Conservation (phyloP, 2,888 invertebrate genomes). For the Tribolium freemani region DNA sequence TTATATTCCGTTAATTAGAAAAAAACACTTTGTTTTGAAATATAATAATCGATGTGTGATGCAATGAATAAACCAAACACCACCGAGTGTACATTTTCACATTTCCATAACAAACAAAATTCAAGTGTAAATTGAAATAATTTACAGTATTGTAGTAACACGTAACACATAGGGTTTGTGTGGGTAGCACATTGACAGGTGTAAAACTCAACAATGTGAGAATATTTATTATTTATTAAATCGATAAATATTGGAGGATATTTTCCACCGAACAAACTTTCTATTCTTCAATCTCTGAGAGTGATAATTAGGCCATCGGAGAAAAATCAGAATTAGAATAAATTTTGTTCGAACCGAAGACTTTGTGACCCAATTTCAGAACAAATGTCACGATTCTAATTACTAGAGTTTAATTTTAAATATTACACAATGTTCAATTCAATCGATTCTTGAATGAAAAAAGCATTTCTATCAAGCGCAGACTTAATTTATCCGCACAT, state of each 20-base stretch:
- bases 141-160: not conserved
- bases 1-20: no score
- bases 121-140: not conserved
- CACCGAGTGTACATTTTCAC: not conserved
- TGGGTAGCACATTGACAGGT: not conserved
- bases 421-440: not conserved
- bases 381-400: conserved; percentile 6
- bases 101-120: not conserved
- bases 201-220: not conserved
- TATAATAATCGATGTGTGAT: not conserved
- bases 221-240: not conserved
- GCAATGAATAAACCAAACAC: not conserved
- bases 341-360: no score
- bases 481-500: conserved; percentile 30
- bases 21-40: not conserved
- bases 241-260: not conserved
- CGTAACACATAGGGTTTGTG: not conserved
- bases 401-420: not conserved
- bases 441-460: not conserved
- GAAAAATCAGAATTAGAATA: not conserved
- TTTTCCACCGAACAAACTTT: not conserved
- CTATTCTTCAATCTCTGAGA: not conserved
- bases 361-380: not conserved
- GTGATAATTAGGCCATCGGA: not conserved
- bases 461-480: not conserved